Evolutionary conservation across 2,113 vertebrate species (phyloP).

Genomic region (Corapipo altera): DNA sequence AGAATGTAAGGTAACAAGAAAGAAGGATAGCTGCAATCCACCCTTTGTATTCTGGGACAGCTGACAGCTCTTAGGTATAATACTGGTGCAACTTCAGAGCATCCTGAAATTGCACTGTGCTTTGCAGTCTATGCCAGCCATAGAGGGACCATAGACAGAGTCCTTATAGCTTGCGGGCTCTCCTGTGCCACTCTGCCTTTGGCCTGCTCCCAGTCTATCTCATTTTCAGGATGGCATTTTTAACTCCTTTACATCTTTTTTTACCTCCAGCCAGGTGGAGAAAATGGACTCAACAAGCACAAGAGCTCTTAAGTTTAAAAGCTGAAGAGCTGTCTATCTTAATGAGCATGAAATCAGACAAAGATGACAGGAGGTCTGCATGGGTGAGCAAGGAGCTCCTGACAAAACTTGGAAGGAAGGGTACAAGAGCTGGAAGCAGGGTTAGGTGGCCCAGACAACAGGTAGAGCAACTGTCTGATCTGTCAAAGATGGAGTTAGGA

Average conservation of each 20-base stretch:
- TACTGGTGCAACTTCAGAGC: slow-evolving; percentile 14
- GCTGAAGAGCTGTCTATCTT: neutral
- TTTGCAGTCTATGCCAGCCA: neutral
- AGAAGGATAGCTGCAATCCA: neutral
- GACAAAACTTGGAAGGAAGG: neutral
- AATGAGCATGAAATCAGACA: neutral
- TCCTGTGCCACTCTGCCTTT: neutral
- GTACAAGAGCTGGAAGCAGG: neutral
- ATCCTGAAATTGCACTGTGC: neutral
- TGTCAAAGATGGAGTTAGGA: neutral
- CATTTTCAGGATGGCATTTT: neutral
- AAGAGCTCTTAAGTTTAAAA: neutral
- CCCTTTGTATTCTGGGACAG: slow-evolving; percentile 27
- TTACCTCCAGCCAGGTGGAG: neutral
- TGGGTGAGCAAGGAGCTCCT: neutral
- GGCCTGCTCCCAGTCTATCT: neutral
- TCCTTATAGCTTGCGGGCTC: accelerated
- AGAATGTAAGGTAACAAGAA: slow-evolving; percentile 25
- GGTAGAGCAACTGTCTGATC: neutral
- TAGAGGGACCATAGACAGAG: neutral
- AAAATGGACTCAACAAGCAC: neutral
- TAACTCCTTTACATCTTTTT: neutral
- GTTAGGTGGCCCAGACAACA: neutral
- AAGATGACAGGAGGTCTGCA: neutral
- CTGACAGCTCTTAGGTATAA: neutral